A percentile compares a stretch with the other conserved stretches of the same genome.
These are phyloP conservation scores for Melanotaenia maccullochi DNA, from an alignment of 2,797 vertebrate genomes.

Conservation along the genomic window DNA sequence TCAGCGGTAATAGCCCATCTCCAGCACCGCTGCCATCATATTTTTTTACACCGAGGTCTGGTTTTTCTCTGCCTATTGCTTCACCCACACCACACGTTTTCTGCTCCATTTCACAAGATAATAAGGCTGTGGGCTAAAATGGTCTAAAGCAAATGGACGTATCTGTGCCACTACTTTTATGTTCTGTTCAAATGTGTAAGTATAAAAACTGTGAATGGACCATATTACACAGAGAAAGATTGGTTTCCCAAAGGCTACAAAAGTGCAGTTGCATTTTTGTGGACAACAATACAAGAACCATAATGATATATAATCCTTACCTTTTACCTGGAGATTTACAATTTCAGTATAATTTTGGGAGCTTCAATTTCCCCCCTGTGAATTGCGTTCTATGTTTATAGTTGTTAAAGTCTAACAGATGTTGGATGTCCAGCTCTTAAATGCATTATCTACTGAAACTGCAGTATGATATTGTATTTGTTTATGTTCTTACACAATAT, in stretches of 20 bases:
- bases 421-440: background rate
- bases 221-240: background rate
- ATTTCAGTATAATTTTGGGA: background rate
- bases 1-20: slow-evolving; percentile 63
- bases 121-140: slow-evolving; percentile 59
- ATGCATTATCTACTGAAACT: background rate
- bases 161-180: slow-evolving; percentile 41
- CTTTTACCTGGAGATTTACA: background rate
- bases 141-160: slow-evolving; percentile 51
- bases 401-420: background rate
- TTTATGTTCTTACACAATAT: slow-evolving; percentile 1
- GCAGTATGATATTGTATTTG: background rate
- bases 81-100: slow-evolving; percentile 46
- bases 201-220: slow-evolving; percentile 26
- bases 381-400: background rate
- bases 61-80: slow-evolving; percentile 48
- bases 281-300: slow-evolving; percentile 1
- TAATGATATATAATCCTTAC: background rate
- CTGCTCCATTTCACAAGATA: slow-evolving; percentile 71
- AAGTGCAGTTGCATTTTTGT: background rate
- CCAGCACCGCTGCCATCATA: slow-evolving; percentile 41
- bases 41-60: slow-evolving; percentile 54
- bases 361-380: background rate
- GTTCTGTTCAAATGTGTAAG: slow-evolving; percentile 23
- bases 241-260: slow-evolving; percentile 8